Evolutionary conservation across 2,888 invertebrate genomes (phyloP).

Genomic region (Pyrgus malvae): DNA sequence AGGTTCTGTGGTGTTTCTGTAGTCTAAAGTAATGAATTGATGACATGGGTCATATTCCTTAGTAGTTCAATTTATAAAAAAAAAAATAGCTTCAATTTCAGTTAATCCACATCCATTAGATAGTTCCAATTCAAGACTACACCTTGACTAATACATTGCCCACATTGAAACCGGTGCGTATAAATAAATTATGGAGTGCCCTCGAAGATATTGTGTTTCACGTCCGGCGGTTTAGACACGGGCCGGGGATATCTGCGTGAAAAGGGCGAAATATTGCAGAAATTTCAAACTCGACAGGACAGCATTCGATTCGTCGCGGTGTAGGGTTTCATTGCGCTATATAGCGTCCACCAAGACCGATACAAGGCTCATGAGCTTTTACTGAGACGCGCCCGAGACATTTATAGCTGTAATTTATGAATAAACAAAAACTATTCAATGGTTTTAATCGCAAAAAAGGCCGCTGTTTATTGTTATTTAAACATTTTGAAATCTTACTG

Average conservation of each 20-base stretch:
- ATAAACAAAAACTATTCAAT: conserved; percentile 10
- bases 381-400: conserved; percentile 54
- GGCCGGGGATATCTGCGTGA: conserved; percentile 76
- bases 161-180: conserved; percentile 55
- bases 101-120: conserved; percentile 33
- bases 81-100: conserved; percentile 32
- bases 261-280: conserved; percentile 81
- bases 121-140: conserved; percentile 56
- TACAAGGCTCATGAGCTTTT: conserved; percentile 60
- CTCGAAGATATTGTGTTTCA: conserved; percentile 78
- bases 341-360: conserved; percentile 53
- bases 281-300: conserved; percentile 79
- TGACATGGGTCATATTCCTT: no score
- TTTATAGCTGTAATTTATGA: conserved; percentile 62
- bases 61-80: no score
- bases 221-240: conserved; percentile 78
- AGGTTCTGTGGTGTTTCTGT: no score
- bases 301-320: conserved; percentile 79
- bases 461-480: no score
- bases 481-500: no score
- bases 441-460: not conserved
- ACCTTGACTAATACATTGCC: conserved; percentile 58
- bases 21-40: no score
- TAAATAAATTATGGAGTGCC: conserved; percentile 78
- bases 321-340: conserved; percentile 78